A percentile compares a stretch with the other conserved stretches of the same genome.
These are phyloP conservation scores for Drosophila nr. perissopoda DNA, from an alignment of 2,888 invertebrate species.

Conservation along the genomic window DNA sequence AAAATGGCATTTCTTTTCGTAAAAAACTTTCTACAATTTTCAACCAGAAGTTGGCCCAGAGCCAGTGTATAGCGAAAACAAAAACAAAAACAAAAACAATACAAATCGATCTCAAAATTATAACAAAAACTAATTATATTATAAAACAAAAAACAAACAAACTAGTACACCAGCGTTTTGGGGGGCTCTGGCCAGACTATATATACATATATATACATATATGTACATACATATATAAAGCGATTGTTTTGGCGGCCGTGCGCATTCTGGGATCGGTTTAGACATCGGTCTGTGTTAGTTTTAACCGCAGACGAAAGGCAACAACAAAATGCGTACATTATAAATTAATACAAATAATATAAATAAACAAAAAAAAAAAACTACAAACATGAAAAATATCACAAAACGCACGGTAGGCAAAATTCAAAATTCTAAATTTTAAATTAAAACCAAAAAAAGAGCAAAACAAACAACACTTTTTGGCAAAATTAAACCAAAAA, in stretches of 20 bases:
- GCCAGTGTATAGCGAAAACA: constrained; percentile 29
- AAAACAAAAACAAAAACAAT: constrained; percentile 33
- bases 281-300: constrained; percentile 23
- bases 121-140: constrained; percentile 59
- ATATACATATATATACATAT: constrained; percentile 13
- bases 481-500: constrained; percentile 41
- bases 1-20: constrained; percentile 1
- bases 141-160: constrained; percentile 38
- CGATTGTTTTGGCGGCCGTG: constrained; percentile 29
- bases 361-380: not conserved
- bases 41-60: constrained; percentile 28
- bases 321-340: constrained; percentile 60
- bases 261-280: constrained; percentile 40
- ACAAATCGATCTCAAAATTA: constrained; percentile 80
- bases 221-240: constrained; percentile 11
- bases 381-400: constrained; percentile 15
- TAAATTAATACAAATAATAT: not conserved
- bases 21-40: constrained; percentile 20
- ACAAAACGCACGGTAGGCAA: constrained; percentile 76
- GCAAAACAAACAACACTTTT: constrained; percentile 71
- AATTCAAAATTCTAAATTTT: constrained; percentile 85
- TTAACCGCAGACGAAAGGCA: constrained; percentile 31
- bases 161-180: constrained; percentile 23
- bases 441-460: constrained; percentile 48
- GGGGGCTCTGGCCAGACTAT: constrained; percentile 40